Evolutionary conservation across 2,797 vertebrate species (phyloP).

Genomic region (Sebastes steindachneri): DNA sequence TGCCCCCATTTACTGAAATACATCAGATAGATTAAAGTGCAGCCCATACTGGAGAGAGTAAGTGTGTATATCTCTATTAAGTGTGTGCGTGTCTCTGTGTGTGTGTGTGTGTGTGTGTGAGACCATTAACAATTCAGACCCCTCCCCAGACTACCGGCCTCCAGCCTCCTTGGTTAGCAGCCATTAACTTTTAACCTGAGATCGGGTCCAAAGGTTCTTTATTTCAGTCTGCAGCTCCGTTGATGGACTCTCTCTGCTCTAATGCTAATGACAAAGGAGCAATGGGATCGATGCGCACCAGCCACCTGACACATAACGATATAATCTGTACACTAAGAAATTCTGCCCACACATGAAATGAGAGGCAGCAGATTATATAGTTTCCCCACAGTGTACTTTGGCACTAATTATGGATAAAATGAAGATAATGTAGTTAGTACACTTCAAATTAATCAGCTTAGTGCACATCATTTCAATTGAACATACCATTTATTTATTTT

Average conservation of each 20-base stretch:
- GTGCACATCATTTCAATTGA: too few relatives aligned
- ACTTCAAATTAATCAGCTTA: not conserved
- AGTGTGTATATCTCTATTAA: not conserved
- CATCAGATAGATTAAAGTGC: conserved; percentile 37
- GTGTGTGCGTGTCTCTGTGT: not conserved
- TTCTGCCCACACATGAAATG: not conserved
- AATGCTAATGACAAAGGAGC: conserved; percentile 14
- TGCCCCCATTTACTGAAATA: conserved; percentile 28
- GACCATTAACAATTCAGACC: conserved; percentile 18
- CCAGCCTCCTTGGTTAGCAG: conserved; percentile 15
- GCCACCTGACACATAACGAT: not conserved
- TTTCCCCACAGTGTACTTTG: not conserved
- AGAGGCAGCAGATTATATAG: not conserved
- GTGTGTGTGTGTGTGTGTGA: not conserved
- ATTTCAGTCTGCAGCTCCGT: conserved; percentile 6
- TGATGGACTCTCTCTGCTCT: conserved; percentile 11
- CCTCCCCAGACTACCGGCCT: conserved; percentile 11
- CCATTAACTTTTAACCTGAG: conserved; percentile 49
- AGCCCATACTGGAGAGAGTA: conserved; percentile 1
- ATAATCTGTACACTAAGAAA: not conserved
- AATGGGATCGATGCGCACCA: not conserved
- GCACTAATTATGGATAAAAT: not conserved
- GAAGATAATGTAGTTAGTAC: not conserved
- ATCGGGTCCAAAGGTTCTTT: conserved; percentile 17
- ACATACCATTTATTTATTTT: too few relatives aligned